Evolutionary conservation across 2,113 vertebrate species (phyloP).

Genomic region (Pelodiscus sinensis): DNA sequence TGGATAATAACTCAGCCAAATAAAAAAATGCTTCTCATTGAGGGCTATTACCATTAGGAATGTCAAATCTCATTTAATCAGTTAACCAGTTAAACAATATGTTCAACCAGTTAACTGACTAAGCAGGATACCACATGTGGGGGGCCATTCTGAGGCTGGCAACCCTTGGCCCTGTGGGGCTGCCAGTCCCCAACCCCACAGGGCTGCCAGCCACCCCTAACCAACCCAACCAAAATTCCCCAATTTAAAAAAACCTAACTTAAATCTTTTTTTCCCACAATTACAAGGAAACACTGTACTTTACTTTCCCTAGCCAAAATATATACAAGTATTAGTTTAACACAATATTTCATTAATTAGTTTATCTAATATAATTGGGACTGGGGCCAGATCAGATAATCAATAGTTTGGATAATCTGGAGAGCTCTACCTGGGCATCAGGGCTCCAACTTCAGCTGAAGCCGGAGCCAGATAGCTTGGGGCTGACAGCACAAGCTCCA

Average conservation of each 20-base stretch:
- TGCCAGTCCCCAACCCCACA: no score
- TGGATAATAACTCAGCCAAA: neutral
- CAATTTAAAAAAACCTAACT: no score
- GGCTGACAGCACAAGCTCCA: neutral
- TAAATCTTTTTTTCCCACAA: no score
- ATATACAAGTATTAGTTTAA: neutral
- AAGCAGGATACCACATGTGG: no score
- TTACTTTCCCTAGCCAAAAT: no score
- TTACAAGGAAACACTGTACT: no score
- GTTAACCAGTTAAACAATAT: no score
- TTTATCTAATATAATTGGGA: neutral
- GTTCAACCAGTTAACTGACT: no score
- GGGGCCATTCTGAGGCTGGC: no score
- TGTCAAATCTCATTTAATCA: neutral
- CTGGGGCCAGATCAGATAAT: neutral
- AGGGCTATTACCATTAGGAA: neutral
- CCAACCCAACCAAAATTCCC: no score
- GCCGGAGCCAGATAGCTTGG: neutral
- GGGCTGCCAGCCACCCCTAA: no score
- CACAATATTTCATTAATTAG: neutral
- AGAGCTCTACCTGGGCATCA: neutral
- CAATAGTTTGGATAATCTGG: neutral
- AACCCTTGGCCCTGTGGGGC: no score
- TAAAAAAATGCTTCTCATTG: neutral
- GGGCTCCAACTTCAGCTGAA: neutral